These are phyloP conservation scores for Deilephila elpenor DNA, from an alignment of 2,888 invertebrate species.

Conservation along the genomic window DNA sequence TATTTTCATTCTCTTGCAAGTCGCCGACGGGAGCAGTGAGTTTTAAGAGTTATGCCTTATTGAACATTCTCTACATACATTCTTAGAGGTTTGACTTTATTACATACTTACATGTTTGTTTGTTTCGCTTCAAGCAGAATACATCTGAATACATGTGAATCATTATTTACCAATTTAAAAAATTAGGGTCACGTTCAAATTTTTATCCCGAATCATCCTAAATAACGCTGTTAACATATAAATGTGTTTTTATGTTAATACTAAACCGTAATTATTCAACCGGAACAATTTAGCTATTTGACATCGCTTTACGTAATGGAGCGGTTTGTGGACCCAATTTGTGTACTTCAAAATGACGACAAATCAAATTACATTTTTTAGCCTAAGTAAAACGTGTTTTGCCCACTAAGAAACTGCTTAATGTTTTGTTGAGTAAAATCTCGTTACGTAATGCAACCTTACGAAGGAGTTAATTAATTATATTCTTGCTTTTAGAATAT, in stretches of 20 bases:
- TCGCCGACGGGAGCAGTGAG: background rate
- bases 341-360: background rate
- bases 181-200: background rate
- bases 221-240: background rate
- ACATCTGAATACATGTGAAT: too few relatives aligned
- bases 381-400: background rate
- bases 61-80: constrained; percentile 9
- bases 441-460: background rate
- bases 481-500: background rate
- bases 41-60: constrained; percentile 24
- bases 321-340: background rate
- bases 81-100: constrained; percentile 9
- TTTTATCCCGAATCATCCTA: background rate
- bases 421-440: background rate
- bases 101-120: background rate
- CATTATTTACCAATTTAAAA: too few relatives aligned
- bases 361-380: constrained; percentile 11
- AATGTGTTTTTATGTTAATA: background rate
- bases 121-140: too few relatives aligned
- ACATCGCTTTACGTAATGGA: constrained; percentile 9
- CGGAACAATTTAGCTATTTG: constrained; percentile 33
- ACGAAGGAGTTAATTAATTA: background rate
- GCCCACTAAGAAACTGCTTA: background rate
- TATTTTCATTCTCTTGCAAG: constrained; percentile 16
- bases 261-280: constrained; percentile 45